These are phyloP conservation scores for Drosophila flavopinicola DNA, from an alignment of 2,888 invertebrate species.

Conservation along the genomic window DNA sequence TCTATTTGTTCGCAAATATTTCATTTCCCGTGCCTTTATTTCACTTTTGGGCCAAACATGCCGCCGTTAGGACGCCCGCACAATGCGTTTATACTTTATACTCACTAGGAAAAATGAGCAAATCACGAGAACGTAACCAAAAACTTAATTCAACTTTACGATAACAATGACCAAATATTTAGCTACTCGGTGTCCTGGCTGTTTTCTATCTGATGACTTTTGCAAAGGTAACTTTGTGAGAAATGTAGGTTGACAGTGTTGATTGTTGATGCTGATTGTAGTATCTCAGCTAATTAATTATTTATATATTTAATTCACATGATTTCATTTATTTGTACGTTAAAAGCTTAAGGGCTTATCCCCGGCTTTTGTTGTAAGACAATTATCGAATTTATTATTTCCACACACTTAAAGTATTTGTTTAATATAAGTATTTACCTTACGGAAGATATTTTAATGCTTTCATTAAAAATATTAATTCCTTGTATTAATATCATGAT, in stretches of 20 bases:
- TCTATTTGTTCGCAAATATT: conserved; percentile 81
- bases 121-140: conserved; percentile 36
- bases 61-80: conserved; percentile 42
- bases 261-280: conserved; percentile 5
- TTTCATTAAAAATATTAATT: too few species aligned
- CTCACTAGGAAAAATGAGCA: conserved; percentile 25
- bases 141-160: conserved; percentile 56
- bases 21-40: conserved; percentile 74
- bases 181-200: conserved; percentile 8
- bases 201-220: conserved; percentile 8
- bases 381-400: background rate
- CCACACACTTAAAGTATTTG: too few species aligned
- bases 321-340: background rate
- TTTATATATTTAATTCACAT: background rate
- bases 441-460: background rate
- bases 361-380: background rate
- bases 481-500: too few species aligned
- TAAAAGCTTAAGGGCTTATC: background rate
- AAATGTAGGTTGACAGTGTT: conserved; percentile 1
- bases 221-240: background rate
- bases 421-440: too few species aligned
- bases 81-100: conserved; percentile 22
- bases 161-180: conserved; percentile 46
- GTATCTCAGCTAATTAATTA: background rate
- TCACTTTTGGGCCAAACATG: conserved; percentile 31